A percentile compares a stretch with the other conserved stretches of the same genome.
These are phyloP conservation scores for Brachionus asplanchnoidis DNA, from an alignment of 1,140 invertebrate species.

Conservation along the genomic window DNA sequence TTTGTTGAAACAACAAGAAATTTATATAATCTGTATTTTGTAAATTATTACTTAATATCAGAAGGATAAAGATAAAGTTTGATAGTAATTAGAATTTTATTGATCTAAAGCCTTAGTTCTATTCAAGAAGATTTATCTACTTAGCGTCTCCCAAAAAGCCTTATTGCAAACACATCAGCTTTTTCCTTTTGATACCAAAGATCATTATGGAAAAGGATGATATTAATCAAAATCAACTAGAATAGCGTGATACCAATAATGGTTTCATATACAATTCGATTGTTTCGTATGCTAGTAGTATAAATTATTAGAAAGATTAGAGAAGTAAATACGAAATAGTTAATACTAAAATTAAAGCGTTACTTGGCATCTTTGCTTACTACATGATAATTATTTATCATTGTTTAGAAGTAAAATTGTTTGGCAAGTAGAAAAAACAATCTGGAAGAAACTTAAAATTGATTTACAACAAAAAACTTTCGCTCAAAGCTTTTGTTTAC, in stretches of 20 bases:
- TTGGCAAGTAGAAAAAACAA: background rate
- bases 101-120: background rate
- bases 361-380: background rate
- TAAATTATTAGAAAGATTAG: background rate
- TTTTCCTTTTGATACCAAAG: background rate
- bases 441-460: background rate
- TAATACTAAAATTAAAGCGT: background rate
- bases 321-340: background rate
- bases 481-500: background rate
- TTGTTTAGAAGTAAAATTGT: background rate
- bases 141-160: background rate
- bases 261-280: background rate
- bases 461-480: background rate
- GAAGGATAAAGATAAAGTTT: constrained; percentile 5
- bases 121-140: background rate
- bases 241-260: background rate
- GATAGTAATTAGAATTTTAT: constrained; percentile 24
- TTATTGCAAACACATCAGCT: background rate
- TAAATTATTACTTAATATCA: background rate
- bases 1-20: background rate
- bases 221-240: background rate
- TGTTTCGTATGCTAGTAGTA: background rate
- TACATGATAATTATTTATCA: constrained; percentile 27
- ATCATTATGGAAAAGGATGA: background rate
- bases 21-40: background rate